phyloP scores from a whole-genome alignment of 2,797 vertebrate species.

The Cyprinella venusta region DNA sequence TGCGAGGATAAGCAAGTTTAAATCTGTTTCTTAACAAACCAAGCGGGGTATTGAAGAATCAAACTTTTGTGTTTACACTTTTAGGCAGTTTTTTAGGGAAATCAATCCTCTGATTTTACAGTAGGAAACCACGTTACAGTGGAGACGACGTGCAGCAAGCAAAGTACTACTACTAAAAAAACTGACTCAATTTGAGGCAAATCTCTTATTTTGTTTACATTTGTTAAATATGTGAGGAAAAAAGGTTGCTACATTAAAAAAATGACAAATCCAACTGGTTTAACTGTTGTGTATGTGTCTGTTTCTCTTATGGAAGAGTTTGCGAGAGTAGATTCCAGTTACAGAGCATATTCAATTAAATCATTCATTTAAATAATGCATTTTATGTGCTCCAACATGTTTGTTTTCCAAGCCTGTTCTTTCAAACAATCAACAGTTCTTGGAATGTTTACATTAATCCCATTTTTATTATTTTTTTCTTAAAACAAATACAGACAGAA shows the following conservation, averaged over 20 bases:
- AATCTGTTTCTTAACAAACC: neutral
- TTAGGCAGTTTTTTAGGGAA: neutral
- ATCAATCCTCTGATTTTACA: constrained; percentile 29
- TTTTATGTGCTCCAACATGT: neutral
- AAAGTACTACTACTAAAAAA: constrained; percentile 19
- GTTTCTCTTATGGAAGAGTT: constrained; percentile 21
- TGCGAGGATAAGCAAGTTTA: constrained; percentile 2
- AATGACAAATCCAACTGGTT: constrained; percentile 22
- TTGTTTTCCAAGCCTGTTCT: neutral
- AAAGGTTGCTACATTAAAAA: constrained; percentile 55
- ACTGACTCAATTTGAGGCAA: constrained; percentile 20
- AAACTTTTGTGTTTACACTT: constrained; percentile 17
- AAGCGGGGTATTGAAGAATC: neutral
- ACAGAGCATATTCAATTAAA: neutral
- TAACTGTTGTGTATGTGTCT: constrained; percentile 8
- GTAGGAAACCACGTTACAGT: constrained; percentile 22
- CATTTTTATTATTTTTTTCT: constrained; percentile 35
- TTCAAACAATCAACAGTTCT: neutral
- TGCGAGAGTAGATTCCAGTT: neutral
- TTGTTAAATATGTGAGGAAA: constrained; percentile 55
- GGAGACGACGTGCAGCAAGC: constrained; percentile 30
- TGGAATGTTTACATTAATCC: neutral
- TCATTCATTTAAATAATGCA: constrained; percentile 6
- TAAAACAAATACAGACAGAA: constrained; percentile 42
- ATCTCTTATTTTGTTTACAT: constrained; percentile 56